Conservation (phyloP, 2,797 vertebrate species). For the Acrocephalus scirpaceus region DNA sequence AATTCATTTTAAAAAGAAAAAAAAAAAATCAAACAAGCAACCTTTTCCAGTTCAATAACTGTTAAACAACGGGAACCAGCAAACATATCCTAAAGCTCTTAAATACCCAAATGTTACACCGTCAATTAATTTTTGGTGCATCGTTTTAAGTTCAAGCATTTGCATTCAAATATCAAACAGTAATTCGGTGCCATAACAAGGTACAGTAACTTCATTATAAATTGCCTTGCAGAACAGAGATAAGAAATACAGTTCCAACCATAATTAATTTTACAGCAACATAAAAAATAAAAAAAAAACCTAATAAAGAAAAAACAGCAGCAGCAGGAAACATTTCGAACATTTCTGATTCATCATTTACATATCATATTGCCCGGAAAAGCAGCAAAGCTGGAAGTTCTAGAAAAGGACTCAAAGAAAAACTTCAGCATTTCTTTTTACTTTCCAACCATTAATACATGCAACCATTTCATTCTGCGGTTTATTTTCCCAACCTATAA, state of each 20-base stretch:
- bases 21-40: background rate
- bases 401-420: background rate
- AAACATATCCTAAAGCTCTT: background rate
- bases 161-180: constrained; percentile 32
- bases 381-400: background rate
- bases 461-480: constrained; percentile 6
- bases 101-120: background rate
- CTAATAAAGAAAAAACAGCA: constrained; percentile 13
- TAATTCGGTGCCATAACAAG: constrained; percentile 18
- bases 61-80: background rate
- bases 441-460: background rate
- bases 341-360: constrained; percentile 39
- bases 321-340: constrained; percentile 32
- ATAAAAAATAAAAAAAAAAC: background rate
- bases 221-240: constrained; percentile 27
- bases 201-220: constrained; percentile 14
- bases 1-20: background rate
- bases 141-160: constrained; percentile 28
- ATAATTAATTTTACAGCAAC: constrained; percentile 33
- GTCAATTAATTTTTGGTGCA: constrained; percentile 18
- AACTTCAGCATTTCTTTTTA: constrained; percentile 24
- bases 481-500: constrained; percentile 18
- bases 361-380: background rate
- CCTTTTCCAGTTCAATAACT: constrained; percentile 24
- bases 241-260: constrained; percentile 50